Evolutionary conservation across 1,140 invertebrate species (phyloP).

Genomic region (Rhizoglyphus robini): DNA sequence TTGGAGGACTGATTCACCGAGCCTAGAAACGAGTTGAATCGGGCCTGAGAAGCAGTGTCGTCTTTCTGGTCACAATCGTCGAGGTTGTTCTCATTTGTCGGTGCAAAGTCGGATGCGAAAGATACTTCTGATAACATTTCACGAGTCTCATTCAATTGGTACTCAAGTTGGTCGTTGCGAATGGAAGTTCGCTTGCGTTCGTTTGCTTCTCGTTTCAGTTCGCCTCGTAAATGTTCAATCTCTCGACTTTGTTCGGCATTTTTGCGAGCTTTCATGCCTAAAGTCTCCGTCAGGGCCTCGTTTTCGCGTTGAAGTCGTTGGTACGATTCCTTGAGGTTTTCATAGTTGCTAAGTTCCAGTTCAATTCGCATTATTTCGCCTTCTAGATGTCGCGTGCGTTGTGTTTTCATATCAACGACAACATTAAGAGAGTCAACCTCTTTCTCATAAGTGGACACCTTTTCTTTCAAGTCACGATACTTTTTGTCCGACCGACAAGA

Average conservation of each 20-base stretch:
- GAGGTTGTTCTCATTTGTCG: not conserved
- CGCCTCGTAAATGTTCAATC: not conserved
- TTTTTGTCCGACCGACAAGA: not conserved
- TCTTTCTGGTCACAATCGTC: not conserved
- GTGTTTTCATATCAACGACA: slow-evolving; percentile 13
- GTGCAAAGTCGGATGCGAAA: not conserved
- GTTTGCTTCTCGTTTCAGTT: slow-evolving; percentile 8
- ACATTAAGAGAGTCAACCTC: slow-evolving; percentile 14
- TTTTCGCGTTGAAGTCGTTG: slow-evolving; percentile 3
- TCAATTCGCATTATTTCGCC: slow-evolving; percentile 7
- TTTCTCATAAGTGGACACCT: not conserved
- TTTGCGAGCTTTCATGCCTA: slow-evolving; percentile 9
- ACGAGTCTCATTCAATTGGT: not conserved
- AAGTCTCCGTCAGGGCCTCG: not conserved
- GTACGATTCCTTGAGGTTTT: slow-evolving; percentile 2
- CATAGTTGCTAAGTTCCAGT: slow-evolving; percentile 3
- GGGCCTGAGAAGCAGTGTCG: not conserved
- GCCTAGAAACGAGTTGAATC: not conserved
- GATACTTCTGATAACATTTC: not conserved
- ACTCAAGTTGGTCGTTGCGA: not conserved
- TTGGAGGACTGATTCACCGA: not conserved
- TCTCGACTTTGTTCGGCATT: slow-evolving; percentile 11
- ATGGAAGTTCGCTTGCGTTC: not conserved
- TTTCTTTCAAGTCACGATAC: slow-evolving; percentile 9
- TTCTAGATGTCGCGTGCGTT: slow-evolving; percentile 13